Percentiles rank a stretch among this genome's conserved stretches.
These are phyloP conservation scores for Rhyacophila evoluta DNA, from an alignment of 2,888 invertebrate genomes.

Conservation along the genomic window DNA sequence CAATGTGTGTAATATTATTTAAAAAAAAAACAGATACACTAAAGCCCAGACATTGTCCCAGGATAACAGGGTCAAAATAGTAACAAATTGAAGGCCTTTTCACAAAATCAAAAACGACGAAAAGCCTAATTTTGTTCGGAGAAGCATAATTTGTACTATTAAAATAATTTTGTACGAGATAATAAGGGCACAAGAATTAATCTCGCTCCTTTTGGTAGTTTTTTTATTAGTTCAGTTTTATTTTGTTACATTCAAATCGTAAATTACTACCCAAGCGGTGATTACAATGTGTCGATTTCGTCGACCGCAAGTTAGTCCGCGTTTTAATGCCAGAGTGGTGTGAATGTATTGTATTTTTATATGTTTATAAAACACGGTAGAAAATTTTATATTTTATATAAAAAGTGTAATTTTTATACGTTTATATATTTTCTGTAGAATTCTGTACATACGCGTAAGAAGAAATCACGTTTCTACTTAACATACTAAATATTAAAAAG, in stretches of 20 bases:
- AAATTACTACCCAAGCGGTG: not conserved
- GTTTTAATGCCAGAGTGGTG: not conserved
- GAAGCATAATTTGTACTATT: slow-evolving; percentile 52
- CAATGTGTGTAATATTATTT: not conserved
- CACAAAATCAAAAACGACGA: slow-evolving; percentile 31
- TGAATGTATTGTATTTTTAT: too few species aligned
- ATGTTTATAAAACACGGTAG: too few species aligned
- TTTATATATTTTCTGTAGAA: too few species aligned
- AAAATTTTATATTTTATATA: too few species aligned
- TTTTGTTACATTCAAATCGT: slow-evolving; percentile 42
- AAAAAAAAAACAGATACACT: not conserved
- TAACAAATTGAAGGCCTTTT: slow-evolving; percentile 35
- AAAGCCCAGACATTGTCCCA: not conserved
- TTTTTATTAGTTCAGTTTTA: not conserved
- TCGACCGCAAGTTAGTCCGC: slow-evolving; percentile 14
- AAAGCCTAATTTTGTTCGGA: slow-evolving; percentile 52
- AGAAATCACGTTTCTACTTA: too few species aligned
- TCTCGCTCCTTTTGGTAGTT: slow-evolving; percentile 30
- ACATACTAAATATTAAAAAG: too few species aligned
- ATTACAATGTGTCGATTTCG: slow-evolving; percentile 33
- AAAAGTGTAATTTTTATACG: too few species aligned
- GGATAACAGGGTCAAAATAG: slow-evolving; percentile 34
- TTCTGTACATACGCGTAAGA: too few species aligned
- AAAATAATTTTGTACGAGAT: slow-evolving; percentile 51
- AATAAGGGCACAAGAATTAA: slow-evolving; percentile 37